A percentile compares a stretch with the other conserved stretches of the same genome.
These are phyloP conservation scores for Actenoides hombroni DNA, from an alignment of 2,113 vertebrate species.

Conservation along the genomic window DNA sequence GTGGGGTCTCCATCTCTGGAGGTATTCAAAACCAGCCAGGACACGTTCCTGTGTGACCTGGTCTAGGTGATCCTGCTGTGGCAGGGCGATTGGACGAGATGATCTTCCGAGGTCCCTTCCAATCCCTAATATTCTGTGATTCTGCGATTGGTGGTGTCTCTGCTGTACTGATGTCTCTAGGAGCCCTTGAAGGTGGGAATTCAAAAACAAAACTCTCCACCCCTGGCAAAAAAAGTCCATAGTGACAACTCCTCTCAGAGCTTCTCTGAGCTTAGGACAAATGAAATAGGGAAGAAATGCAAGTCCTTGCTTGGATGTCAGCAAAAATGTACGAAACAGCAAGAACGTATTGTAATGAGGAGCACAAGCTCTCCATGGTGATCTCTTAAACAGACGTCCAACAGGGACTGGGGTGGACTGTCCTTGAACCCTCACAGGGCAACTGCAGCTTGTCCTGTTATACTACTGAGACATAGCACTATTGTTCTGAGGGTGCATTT, in stretches of 20 bases:
- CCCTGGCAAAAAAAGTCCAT: not conserved
- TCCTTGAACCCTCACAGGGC: not conserved
- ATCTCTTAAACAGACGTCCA: not conserved
- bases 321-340: rapidly evolving
- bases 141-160: not conserved
- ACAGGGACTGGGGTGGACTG: too few relatives aligned
- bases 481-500: not conserved
- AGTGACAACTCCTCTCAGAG: not conserved
- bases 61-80: too few relatives aligned
- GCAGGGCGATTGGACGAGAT: too few relatives aligned
- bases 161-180: not conserved
- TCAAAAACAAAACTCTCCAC: not conserved
- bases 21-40: too few relatives aligned
- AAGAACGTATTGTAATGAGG: rapidly evolving
- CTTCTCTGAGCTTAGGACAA: not conserved
- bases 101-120: too few relatives aligned
- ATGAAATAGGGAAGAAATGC: not conserved
- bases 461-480: not conserved
- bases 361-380: not conserved
- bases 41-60: too few relatives aligned
- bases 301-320: not conserved
- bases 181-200: not conserved
- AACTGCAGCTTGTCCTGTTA: not conserved
- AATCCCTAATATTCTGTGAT: too few relatives aligned
- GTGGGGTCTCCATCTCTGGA: too few relatives aligned